Base-by-base conservation (phyloP, 2,113 vertebrate genomes). In the Platichthys stellatus region DNA sequence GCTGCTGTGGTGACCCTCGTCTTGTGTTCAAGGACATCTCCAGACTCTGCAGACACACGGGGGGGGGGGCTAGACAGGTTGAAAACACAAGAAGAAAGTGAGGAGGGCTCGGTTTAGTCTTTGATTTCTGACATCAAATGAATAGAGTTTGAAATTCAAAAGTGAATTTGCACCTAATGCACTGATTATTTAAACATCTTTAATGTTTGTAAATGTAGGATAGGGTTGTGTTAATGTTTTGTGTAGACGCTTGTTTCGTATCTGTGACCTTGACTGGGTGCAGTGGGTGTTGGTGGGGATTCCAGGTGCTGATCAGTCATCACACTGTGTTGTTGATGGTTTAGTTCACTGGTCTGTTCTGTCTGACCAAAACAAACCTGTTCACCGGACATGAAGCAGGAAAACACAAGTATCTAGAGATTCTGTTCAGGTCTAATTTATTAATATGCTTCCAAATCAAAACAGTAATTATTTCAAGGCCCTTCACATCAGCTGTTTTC, bases 11-110 rank as follows among this genome's bases (percentile, higher is more conserved):
- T 90, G 86, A 88, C 87, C 89, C 83, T 63, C 59, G 35, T 81
- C 79, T 86, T 63, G 62, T 20, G 21, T 49, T 90, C 89, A 92
- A 90, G 82, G 89, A 89, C 90, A 75, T 54, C 62, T 63, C 18
- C 54, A 20, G 45, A 31, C 31, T 5, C 31, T 5, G 28, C 28
- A 28, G 3, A 47, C 45, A 15, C 45, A 40, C 11, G 9, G 40
- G 40, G 40, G 26, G 40, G 10, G 40, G 40, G 40, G 11, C 11
- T 11, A 43, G 40, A 43, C 40, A 11, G 9, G 38, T 40, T 2
- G 6, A 7, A 11, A 43, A 43, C 40, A 13, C 11, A 12, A 43
- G 40, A 3, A 43, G 40, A 43, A 3, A 43, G 40, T 43, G 40
- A 43, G 40, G 12, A 3, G 2, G 3, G 3, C 40, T 43, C 11